A percentile compares a stretch with the other conserved stretches of the same genome.
Evolutionary conservation across 2,113 vertebrate genomes (phyloP).

Genomic region (Corvus hawaiiensis): DNA sequence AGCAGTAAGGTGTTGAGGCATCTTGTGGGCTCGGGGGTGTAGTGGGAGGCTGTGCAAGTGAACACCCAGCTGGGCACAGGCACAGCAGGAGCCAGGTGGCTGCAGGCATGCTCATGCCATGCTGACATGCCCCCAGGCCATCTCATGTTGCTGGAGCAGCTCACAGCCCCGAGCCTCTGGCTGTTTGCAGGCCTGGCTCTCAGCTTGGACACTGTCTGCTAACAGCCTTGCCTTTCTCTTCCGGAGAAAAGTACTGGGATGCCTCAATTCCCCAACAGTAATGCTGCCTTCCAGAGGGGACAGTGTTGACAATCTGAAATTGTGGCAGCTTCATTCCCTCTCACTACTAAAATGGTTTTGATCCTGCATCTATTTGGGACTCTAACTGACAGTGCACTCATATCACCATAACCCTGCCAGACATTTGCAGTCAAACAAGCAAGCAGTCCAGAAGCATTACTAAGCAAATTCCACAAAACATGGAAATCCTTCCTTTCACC

Average conservation of each 20-base stretch:
- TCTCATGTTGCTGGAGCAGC: rapidly evolving
- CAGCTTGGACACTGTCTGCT: background rate
- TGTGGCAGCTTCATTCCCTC: background rate
- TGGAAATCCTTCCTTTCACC: background rate
- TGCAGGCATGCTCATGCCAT: rapidly evolving
- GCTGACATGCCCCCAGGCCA: background rate
- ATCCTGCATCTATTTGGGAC: background rate
- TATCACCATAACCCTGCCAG: background rate
- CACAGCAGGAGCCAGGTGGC: background rate
- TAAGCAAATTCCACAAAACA: background rate
- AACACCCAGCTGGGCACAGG: background rate
- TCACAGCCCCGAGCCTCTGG: background rate
- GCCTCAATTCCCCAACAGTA: background rate
- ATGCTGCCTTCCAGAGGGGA: background rate
- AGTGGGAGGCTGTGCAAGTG: rapidly evolving
- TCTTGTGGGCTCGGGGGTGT: background rate
- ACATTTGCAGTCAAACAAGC: background rate
- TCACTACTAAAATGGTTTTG: background rate
- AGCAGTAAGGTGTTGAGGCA: background rate
- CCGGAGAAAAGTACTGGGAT: background rate
- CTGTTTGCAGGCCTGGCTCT: background rate
- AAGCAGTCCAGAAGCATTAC: background rate
- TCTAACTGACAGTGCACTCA: background rate
- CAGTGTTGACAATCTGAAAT: background rate
- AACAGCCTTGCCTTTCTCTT: background rate